A percentile compares a stretch with the other conserved stretches of the same genome.
Conservation (phyloP, 2,797 vertebrate species). For the Sebastes diploproa region DNA sequence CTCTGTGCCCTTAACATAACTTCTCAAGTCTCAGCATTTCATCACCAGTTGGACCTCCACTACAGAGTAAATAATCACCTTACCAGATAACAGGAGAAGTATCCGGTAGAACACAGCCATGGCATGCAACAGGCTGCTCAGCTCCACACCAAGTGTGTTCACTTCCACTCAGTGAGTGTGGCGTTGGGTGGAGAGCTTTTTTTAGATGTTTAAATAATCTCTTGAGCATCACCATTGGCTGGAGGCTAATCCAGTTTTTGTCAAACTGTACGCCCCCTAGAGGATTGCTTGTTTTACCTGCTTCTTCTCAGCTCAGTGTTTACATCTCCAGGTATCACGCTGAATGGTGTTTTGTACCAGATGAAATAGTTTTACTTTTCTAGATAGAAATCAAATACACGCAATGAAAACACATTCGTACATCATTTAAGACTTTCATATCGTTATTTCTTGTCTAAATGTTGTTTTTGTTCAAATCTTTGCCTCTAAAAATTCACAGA, state of each 20-base stretch:
- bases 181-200: slow-evolving; percentile 57
- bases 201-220: slow-evolving; percentile 76
- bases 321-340: neutral
- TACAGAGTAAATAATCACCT: slow-evolving; percentile 42
- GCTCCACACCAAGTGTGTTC: slow-evolving; percentile 34
- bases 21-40: neutral
- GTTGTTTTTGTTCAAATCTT: neutral
- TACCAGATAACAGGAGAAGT: slow-evolving; percentile 79
- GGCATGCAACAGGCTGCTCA: slow-evolving; percentile 48
- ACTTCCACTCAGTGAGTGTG: slow-evolving; percentile 36
- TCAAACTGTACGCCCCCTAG: slow-evolving; percentile 44
- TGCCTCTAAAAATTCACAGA: neutral
- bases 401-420: neutral
- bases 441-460: neutral
- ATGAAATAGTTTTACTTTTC: neutral
- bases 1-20: neutral
- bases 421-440: neutral
- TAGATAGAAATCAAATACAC: neutral
- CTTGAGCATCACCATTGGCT: slow-evolving; percentile 69
- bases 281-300: slow-evolving; percentile 16
- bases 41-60: neutral
- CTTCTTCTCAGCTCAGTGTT: neutral
- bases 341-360: neutral
- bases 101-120: slow-evolving; percentile 70
- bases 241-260: slow-evolving; percentile 51